These are phyloP conservation scores for Hydrozoanthus gracilis DNA, from an alignment of 92 coral and sea anemone species.

Conservation along the genomic window DNA sequence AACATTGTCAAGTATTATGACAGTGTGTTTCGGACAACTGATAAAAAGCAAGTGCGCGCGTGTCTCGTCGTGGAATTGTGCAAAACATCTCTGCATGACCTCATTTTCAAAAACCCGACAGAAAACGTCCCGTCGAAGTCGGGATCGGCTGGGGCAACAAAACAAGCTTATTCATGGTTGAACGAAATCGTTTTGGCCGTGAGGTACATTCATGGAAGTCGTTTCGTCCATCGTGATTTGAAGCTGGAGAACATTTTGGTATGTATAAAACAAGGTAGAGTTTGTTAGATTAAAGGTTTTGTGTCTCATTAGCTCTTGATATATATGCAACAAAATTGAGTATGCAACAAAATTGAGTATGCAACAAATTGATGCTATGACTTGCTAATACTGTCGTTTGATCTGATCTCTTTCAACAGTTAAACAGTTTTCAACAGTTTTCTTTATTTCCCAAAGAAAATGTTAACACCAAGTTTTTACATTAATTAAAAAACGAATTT, in stretches of 20 bases:
- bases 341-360: no score
- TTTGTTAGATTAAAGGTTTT: no score
- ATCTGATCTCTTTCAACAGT: no score
- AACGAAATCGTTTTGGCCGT: background rate
- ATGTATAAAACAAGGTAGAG: no score
- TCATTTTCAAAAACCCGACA: background rate
- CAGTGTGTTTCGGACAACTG: background rate
- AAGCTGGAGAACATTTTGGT: slow-evolving; percentile 28
- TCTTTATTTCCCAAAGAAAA: no score
- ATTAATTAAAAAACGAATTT: no score
- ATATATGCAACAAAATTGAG: no score
- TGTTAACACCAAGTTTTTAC: no score
- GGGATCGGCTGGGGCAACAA: background rate
- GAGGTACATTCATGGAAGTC: background rate
- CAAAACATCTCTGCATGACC: background rate
- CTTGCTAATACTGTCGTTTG: no score
- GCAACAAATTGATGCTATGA: no score
- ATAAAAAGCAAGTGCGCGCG: background rate
- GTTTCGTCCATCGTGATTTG: slow-evolving; percentile 15
- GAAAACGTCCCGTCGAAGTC: background rate
- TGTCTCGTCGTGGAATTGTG: slow-evolving; percentile 2
- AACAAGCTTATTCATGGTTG: background rate
- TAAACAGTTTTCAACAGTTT: no score
- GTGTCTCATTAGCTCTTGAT: no score
- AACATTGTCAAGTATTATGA: slow-evolving; percentile 5